A percentile compares a stretch with the other conserved stretches of the same genome.
Conservation (phyloP, 2,113 vertebrate species). For the Muscicapa adusta region DNA sequence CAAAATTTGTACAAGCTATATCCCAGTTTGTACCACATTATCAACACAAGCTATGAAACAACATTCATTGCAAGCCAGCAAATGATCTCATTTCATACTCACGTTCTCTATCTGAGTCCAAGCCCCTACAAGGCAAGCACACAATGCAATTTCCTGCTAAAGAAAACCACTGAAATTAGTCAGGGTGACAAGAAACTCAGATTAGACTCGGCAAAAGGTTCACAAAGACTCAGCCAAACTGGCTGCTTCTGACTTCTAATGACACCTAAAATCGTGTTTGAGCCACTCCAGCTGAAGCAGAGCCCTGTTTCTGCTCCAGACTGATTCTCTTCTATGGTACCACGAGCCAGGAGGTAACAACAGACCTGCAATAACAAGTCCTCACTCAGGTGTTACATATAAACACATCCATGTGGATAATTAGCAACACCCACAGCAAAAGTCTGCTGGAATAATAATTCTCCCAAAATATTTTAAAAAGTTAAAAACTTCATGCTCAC, state of each 20-base stretch:
- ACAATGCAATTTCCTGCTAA: slow-evolving; percentile 32
- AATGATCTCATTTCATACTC: neutral
- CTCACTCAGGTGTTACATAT: neutral
- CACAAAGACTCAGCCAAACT: neutral
- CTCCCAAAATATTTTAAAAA: neutral
- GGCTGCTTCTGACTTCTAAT: neutral
- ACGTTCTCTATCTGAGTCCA: neutral
- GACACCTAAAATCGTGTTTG: neutral
- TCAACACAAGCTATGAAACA: neutral
- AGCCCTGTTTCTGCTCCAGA: neutral
- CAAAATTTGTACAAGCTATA: neutral
- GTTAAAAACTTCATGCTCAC: neutral
- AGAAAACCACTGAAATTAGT: slow-evolving; percentile 39
- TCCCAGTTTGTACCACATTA: neutral
- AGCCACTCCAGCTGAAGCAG: neutral
- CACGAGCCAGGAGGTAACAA: neutral
- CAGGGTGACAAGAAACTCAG: slow-evolving; percentile 38
- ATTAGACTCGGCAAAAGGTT: neutral
- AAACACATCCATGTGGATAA: neutral
- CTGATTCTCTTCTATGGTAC: neutral
- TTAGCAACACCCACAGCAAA: neutral
- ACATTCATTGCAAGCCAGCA: neutral
- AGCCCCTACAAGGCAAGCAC: neutral
- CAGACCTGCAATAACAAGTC: neutral
- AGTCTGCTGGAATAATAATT: neutral